These are phyloP conservation scores for Salvelinus namaycush DNA, from an alignment of 2,113 vertebrate species.

Conservation along the genomic window DNA sequence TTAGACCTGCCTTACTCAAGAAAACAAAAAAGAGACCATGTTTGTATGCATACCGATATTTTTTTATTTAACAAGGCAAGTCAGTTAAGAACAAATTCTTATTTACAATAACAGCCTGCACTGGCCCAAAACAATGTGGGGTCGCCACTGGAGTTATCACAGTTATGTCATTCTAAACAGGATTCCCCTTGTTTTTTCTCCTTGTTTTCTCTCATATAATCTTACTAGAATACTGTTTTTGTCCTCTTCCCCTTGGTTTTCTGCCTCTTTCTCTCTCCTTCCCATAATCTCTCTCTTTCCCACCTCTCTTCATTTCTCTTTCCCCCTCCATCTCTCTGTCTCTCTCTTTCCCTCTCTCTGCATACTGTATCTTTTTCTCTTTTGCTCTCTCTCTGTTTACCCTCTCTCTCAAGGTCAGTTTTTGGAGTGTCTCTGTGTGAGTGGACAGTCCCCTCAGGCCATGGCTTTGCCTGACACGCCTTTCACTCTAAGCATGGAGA, in stretches of 20 bases:
- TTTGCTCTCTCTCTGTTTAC: neutral
- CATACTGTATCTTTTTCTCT: neutral
- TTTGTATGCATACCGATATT: too few relatives aligned
- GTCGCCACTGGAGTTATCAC: neutral
- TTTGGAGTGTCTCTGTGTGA: neutral
- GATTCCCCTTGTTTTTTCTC: neutral
- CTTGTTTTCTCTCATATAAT: too few relatives aligned
- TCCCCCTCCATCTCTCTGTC: neutral
- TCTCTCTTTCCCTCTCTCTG: neutral
- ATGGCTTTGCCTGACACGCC: neutral
- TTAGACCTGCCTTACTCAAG: too few relatives aligned
- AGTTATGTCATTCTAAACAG: neutral
- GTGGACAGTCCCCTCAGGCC: neutral
- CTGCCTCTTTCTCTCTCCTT: neutral
- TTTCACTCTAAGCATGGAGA: constrained; percentile 4
- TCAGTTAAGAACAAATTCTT: too few relatives aligned
- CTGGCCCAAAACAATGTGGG: too few relatives aligned
- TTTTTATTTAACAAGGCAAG: too few relatives aligned
- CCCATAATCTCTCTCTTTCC: neutral
- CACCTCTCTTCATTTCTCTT: neutral
- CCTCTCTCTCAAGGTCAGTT: neutral
- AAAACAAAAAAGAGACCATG: too few relatives aligned
- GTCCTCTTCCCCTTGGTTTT: neutral
- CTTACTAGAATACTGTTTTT: neutral
- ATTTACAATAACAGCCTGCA: too few relatives aligned